A percentile compares a stretch with the other conserved stretches of the same genome.
phyloP scores from a whole-genome alignment of 2,797 vertebrate genomes.

The Linurgus olivaceus region DNA sequence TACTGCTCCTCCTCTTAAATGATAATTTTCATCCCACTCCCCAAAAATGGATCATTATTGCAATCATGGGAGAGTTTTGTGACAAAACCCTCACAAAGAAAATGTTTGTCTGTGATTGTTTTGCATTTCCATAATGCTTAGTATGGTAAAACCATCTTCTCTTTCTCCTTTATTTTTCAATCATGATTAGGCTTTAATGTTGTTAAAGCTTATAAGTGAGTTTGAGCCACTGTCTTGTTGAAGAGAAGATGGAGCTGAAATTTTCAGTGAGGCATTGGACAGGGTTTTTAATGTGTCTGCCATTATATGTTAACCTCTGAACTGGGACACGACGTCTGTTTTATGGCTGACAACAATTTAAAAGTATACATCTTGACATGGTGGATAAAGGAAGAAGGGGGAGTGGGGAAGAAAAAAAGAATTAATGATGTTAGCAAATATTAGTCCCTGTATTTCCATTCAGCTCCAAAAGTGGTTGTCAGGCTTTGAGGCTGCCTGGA shows the following conservation, averaged over 20 bases:
- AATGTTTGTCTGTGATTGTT: not conserved
- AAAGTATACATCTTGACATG: conserved; percentile 66
- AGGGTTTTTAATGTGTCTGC: conserved; percentile 77
- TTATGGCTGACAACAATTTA: conserved; percentile 68
- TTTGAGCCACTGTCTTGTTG: conserved; percentile 62
- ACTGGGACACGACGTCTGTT: conserved; percentile 63
- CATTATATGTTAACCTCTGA: conserved; percentile 72
- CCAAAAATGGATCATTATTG: not conserved
- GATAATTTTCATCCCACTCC: not conserved
- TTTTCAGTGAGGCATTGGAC: conserved; percentile 56
- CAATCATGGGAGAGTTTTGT: not conserved
- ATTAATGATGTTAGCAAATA: conserved; percentile 84
- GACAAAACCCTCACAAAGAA: not conserved
- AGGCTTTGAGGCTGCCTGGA: conserved; percentile 34
- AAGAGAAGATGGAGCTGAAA: conserved; percentile 65
- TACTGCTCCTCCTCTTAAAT: not conserved
- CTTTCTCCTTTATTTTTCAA: conserved; percentile 53
- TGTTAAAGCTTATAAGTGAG: conserved; percentile 63
- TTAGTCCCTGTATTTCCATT: conserved; percentile 73
- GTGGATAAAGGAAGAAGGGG: conserved; percentile 65
- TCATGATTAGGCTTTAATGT: conserved; percentile 50
- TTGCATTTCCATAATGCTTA: conserved; percentile 32
- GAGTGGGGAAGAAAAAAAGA: conserved; percentile 61
- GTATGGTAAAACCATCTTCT: conserved; percentile 11
- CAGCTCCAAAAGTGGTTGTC: conserved; percentile 55